Conservation (phyloP, 2,797 vertebrate species). For the Phrynocephalus guinanensis region DNA sequence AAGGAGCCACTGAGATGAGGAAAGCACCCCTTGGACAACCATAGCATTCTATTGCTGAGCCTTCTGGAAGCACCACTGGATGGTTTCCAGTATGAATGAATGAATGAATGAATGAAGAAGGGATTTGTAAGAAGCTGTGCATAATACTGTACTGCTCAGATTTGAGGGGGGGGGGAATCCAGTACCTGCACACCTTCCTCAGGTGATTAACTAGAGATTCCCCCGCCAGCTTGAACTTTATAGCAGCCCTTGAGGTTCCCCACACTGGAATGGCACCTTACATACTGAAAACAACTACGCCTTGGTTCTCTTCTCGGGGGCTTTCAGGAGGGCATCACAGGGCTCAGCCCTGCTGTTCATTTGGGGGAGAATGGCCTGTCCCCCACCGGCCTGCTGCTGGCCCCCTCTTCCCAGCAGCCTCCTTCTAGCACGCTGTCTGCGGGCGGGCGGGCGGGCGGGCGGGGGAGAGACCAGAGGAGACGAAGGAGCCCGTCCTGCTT, state of each 20-base stretch:
- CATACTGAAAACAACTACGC: slow-evolving; percentile 5
- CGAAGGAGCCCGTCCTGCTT: background rate
- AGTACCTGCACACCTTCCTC: too few species aligned
- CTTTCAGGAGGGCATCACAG: background rate
- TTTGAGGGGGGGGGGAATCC: too few species aligned
- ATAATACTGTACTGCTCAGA: background rate
- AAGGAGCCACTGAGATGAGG: too few species aligned
- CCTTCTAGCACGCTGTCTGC: background rate
- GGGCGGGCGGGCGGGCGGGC: too few species aligned
- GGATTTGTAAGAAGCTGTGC: background rate
- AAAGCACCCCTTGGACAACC: background rate
- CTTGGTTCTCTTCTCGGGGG: background rate
- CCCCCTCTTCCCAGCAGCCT: background rate
- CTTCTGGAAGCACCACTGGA: too few species aligned
- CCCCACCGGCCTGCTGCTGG: background rate
- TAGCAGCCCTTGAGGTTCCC: slow-evolving; percentile 7
- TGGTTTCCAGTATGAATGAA: background rate
- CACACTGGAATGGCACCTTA: too few species aligned
- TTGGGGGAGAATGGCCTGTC: background rate
- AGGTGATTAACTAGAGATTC: too few species aligned
- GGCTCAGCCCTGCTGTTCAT: background rate
- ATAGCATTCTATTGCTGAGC: too few species aligned
- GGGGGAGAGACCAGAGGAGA: background rate
- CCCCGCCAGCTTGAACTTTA: too few species aligned
- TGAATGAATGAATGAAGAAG: too few species aligned